phyloP scores from a whole-genome alignment of 1,140 invertebrate genomes.

The Camponotus floridanus region DNA sequence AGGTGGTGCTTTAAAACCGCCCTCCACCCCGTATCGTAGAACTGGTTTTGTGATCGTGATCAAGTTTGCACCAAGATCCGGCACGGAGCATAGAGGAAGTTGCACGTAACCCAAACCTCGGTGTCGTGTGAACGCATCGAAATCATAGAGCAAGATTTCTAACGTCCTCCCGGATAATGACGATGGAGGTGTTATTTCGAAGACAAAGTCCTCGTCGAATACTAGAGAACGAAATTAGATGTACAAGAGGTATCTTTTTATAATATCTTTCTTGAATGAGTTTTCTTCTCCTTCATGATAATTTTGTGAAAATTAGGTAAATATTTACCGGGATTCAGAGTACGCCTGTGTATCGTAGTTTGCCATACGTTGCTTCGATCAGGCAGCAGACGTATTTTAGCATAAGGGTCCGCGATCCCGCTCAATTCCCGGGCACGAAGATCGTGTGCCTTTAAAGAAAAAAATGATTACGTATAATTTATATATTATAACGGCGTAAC shows the following conservation, averaged over 20 bases:
- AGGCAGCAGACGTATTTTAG: slow-evolving; percentile 87
- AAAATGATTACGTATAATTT: slow-evolving; percentile 21
- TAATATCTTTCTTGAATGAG: no score
- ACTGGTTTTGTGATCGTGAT: slow-evolving; percentile 74
- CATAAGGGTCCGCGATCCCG: slow-evolving; percentile 88
- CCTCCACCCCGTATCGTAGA: slow-evolving; percentile 76
- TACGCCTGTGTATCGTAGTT: slow-evolving; percentile 89
- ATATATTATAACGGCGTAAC: background rate
- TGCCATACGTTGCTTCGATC: slow-evolving; percentile 88
- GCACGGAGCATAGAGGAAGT: slow-evolving; percentile 84
- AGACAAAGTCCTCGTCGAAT: slow-evolving; percentile 91
- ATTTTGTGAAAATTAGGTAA: background rate
- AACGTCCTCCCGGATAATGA: slow-evolving; percentile 86
- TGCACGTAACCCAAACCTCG: slow-evolving; percentile 87
- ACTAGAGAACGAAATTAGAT: slow-evolving; percentile 78
- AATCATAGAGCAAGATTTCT: slow-evolving; percentile 88
- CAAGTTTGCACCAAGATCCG: slow-evolving; percentile 80
- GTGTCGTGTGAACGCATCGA: slow-evolving; percentile 90
- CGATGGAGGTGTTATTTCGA: slow-evolving; percentile 89
- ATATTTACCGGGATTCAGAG: slow-evolving; percentile 87
- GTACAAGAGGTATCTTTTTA: background rate
- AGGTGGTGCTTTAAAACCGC: slow-evolving; percentile 82
- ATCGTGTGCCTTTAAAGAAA: slow-evolving; percentile 85
- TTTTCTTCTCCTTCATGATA: background rate
- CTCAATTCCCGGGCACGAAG: slow-evolving; percentile 87